Conservation (phyloP, 2,113 vertebrate species). For the Aldabrachelys gigantea region DNA sequence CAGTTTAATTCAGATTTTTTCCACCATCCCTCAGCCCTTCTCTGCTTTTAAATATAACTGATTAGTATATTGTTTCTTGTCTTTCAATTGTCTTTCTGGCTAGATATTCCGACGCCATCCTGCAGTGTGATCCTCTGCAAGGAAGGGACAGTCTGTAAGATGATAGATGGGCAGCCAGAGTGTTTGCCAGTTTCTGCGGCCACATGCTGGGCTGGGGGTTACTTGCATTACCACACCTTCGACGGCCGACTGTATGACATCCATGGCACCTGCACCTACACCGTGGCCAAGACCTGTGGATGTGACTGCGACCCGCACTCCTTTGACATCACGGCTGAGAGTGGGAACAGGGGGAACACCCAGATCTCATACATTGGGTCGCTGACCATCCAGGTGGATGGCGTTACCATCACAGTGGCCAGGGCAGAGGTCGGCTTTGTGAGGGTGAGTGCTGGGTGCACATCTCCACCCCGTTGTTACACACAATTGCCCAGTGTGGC, state of each 20-base stretch:
- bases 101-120: not conserved
- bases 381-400: conserved; percentile 79
- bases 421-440: conserved; percentile 71
- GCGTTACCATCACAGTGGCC: conserved; percentile 38
- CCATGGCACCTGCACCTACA: conserved; percentile 90
- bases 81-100: not conserved
- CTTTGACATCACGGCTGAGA: conserved; percentile 69
- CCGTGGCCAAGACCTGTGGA: conserved; percentile 38
- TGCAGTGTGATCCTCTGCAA: conserved; percentile 57
- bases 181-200: conserved; percentile 71
- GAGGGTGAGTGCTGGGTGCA: conserved; percentile 70
- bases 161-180: conserved; percentile 70
- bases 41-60: not conserved
- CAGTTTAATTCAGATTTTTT: not conserved
- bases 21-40: not conserved
- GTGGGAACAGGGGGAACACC: conserved; percentile 72
- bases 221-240: conserved; percentile 88
- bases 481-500: not conserved
- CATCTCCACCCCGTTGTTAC: too few relatives aligned
- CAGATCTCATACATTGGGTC: conserved; percentile 76
- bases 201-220: conserved; percentile 84
- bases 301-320: not conserved
- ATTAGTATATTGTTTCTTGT: not conserved
- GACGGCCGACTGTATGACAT: conserved; percentile 83
- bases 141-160: conserved; percentile 58